A percentile compares a stretch with the other conserved stretches of the same genome.
phyloP scores from a whole-genome alignment of 64 coral and sea anemone genomes.

The Trachythela sp. region DNA sequence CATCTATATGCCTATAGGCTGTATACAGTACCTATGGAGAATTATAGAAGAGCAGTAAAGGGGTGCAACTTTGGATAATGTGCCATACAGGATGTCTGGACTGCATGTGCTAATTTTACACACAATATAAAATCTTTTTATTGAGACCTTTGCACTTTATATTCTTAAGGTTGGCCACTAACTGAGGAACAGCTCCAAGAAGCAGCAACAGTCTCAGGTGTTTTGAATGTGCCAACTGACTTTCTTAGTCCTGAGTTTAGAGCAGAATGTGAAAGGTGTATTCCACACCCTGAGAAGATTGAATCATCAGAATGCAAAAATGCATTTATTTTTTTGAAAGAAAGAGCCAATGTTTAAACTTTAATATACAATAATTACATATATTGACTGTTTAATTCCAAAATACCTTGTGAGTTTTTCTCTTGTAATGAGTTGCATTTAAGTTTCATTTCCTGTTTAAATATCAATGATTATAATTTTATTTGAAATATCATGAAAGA shows the following conservation, averaged over 20 bases:
- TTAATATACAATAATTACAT: background rate
- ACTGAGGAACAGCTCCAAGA: constrained; percentile 24
- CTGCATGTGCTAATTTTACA: too few relatives aligned
- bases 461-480: background rate
- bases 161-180: background rate
- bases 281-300: constrained; percentile 22
- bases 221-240: constrained; percentile 33
- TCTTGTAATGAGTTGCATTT: background rate
- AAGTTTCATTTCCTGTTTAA: background rate
- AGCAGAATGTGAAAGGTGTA: constrained; percentile 38
- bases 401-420: too few relatives aligned
- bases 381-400: too few relatives aligned
- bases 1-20: too few relatives aligned
- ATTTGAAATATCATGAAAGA: too few relatives aligned
- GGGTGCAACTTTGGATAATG: background rate
- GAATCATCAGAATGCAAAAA: constrained; percentile 42
- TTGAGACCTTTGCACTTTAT: background rate
- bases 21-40: too few relatives aligned
- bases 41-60: background rate
- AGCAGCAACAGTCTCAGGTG: constrained; percentile 38
- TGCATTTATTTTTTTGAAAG: constrained; percentile 50
- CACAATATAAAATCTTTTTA: background rate
- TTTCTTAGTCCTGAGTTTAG: constrained; percentile 44
- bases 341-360: background rate
- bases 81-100: background rate